Percentiles rank a stretch among this genome's conserved stretches.
Conservation (phyloP, 2,888 invertebrate species). For the Tetragonisca angustula region DNA sequence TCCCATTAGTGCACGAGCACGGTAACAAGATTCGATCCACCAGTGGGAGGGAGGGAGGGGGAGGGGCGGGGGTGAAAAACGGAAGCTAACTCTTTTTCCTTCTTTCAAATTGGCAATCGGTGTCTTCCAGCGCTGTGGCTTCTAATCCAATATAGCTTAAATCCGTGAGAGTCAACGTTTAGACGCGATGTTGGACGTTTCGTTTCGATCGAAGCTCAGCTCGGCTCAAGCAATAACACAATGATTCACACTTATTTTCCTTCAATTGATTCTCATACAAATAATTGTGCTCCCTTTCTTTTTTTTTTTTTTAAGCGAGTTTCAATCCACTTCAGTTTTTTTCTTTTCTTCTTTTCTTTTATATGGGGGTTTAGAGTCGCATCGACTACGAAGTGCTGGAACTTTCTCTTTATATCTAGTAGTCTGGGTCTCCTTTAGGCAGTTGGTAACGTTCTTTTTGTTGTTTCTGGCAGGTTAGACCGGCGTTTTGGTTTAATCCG, state of each 20-base stretch:
- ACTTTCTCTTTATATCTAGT: too few species aligned
- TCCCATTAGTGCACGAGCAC: slow-evolving; percentile 19
- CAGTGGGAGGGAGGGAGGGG: background rate
- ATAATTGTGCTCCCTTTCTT: background rate
- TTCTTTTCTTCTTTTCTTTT: too few species aligned
- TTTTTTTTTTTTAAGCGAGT: background rate
- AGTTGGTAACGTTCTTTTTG: too few species aligned
- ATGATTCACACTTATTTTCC: background rate
- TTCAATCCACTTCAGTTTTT: background rate
- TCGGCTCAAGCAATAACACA: background rate
- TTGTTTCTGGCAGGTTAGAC: too few species aligned
- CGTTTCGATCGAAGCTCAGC: background rate
- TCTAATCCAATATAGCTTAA: slow-evolving; percentile 53
- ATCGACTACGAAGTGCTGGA: too few species aligned
- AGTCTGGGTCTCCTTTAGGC: too few species aligned
- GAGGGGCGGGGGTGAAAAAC: slow-evolving; percentile 12
- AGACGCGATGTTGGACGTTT: background rate
- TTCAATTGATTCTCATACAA: background rate
- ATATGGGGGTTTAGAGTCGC: too few species aligned
- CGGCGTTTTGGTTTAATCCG: too few species aligned
- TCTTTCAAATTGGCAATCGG: slow-evolving; percentile 40
- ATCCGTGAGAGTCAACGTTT: slow-evolving; percentile 21
- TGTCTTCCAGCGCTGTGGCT: slow-evolving; percentile 45
- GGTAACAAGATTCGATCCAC: slow-evolving; percentile 23
- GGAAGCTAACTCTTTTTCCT: slow-evolving; percentile 10